A percentile compares a stretch with the other conserved stretches of the same genome.
Conservation (phyloP, 1,140 invertebrate species). For the Lepidostoma basale region DNA sequence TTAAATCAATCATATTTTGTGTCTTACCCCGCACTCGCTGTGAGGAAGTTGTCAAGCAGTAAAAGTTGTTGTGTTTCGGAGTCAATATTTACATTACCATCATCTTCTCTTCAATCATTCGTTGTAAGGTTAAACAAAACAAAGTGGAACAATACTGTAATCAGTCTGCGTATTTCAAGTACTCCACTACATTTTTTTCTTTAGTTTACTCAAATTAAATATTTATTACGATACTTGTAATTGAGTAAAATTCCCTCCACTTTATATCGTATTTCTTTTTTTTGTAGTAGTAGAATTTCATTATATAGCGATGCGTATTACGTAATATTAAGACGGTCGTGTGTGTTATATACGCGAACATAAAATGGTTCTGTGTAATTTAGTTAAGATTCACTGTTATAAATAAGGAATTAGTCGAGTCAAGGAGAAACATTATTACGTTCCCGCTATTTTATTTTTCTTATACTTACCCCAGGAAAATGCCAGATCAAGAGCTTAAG, state of each 20-base stretch:
- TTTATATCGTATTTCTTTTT: too few relatives aligned
- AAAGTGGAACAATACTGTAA: too few relatives aligned
- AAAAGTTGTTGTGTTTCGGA: not conserved
- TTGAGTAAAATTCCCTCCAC: too few relatives aligned
- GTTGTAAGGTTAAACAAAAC: not conserved
- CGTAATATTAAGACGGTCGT: too few relatives aligned
- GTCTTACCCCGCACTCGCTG: not conserved
- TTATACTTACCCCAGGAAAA: not conserved
- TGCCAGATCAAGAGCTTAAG: slow-evolving; percentile 12
- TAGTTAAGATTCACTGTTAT: not conserved
- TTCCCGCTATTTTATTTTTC: slow-evolving; percentile 14
- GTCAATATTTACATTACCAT: slow-evolving; percentile 3
- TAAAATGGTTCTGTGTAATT: not conserved
- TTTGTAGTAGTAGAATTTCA: too few relatives aligned
- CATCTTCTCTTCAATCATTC: not conserved
- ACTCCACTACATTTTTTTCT: too few relatives aligned
- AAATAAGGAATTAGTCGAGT: not conserved
- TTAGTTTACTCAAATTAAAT: too few relatives aligned
- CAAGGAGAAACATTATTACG: slow-evolving; percentile 21
- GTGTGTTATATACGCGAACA: too few relatives aligned
- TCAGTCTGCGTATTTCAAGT: too few relatives aligned
- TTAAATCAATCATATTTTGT: slow-evolving; percentile 31
- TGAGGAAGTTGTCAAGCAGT: not conserved
- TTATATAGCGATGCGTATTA: too few relatives aligned
- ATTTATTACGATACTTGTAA: too few relatives aligned